These are phyloP conservation scores for Clusia tigrina DNA, from an alignment of 2,888 invertebrate species.

Conservation along the genomic window DNA sequence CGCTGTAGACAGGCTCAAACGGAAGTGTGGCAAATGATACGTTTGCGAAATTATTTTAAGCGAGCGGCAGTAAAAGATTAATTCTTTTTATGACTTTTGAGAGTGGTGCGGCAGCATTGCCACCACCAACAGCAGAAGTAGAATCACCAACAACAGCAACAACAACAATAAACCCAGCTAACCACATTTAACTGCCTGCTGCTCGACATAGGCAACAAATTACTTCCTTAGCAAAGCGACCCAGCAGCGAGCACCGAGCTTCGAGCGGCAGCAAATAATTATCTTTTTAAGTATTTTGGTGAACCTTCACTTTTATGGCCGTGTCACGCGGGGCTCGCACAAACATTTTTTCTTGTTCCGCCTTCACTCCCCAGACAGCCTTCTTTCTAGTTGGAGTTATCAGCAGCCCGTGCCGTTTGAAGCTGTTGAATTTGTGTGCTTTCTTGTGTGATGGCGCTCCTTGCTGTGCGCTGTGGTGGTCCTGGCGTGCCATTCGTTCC, in stretches of 20 bases:
- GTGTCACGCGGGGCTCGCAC: conserved; percentile 31
- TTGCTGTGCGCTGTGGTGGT: conserved; percentile 21
- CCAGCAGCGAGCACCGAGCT: conserved; percentile 5
- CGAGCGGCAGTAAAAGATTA: conserved; percentile 36
- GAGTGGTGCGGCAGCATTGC: conserved; percentile 1
- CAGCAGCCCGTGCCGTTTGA: neutral
- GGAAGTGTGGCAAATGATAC: conserved; percentile 1
- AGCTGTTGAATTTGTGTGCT: neutral
- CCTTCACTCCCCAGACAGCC: conserved; percentile 2
- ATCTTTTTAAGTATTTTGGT: conserved; percentile 21
- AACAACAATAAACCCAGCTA: neutral
- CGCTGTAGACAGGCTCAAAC: neutral
- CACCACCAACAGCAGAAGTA: conserved; percentile 12
- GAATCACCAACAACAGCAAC: neutral
- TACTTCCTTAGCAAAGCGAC: conserved; percentile 23
- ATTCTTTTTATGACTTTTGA: conserved; percentile 21
- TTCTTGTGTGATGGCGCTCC: neutral
- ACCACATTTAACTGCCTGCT: conserved; percentile 11
- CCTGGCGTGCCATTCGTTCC: conserved; percentile 15
- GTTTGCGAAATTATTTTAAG: conserved; percentile 21
- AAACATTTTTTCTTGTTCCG: conserved; percentile 26
- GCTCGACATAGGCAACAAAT: neutral
- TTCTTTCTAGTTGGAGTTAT: conserved; percentile 19
- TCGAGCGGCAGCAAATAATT: conserved; percentile 29
- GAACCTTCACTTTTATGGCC: conserved; percentile 20